Percentiles rank a stretch among this genome's conserved stretches.
These are phyloP conservation scores for Pyralis farinalis DNA, from an alignment of 2,888 invertebrate genomes.

Conservation along the genomic window DNA sequence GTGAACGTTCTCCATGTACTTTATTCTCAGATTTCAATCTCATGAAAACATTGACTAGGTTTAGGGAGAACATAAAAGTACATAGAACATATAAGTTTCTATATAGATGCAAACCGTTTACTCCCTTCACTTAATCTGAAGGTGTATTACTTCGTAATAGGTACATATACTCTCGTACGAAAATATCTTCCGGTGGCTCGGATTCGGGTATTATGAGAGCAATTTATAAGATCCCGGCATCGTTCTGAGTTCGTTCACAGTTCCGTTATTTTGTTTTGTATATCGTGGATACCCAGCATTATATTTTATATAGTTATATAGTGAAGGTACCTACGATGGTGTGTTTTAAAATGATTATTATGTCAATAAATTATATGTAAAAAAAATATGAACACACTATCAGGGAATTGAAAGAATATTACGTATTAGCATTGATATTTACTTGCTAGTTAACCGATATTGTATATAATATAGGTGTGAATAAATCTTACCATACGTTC, in stretches of 20 bases:
- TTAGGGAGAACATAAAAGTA: too few relatives aligned
- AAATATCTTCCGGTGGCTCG: constrained; percentile 36
- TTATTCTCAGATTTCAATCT: too few relatives aligned
- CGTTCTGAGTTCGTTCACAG: constrained; percentile 37
- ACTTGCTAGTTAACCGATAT: too few relatives aligned
- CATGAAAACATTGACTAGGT: too few relatives aligned
- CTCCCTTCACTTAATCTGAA: not conserved
- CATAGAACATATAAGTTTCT: too few relatives aligned
- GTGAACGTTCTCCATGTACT: too few relatives aligned
- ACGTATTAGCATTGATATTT: too few relatives aligned
- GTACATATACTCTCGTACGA: constrained; percentile 4
- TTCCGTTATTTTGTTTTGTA: constrained; percentile 5
- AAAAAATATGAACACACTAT: too few relatives aligned
- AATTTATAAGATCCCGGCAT: constrained; percentile 40
- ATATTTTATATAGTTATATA: not conserved
- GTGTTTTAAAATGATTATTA: not conserved
- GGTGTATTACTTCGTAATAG: not conserved
- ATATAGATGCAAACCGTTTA: not conserved
- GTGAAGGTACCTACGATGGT: not conserved
- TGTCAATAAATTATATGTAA: too few relatives aligned
- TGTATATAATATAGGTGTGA: too few relatives aligned
- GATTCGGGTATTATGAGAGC: constrained; percentile 23
- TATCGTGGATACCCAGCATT: constrained; percentile 2
- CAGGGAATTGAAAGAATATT: too few relatives aligned
- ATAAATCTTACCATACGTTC: too few relatives aligned